These are phyloP conservation scores for Altica lythri DNA, from an alignment of 2,888 invertebrate genomes.

Conservation along the genomic window DNA sequence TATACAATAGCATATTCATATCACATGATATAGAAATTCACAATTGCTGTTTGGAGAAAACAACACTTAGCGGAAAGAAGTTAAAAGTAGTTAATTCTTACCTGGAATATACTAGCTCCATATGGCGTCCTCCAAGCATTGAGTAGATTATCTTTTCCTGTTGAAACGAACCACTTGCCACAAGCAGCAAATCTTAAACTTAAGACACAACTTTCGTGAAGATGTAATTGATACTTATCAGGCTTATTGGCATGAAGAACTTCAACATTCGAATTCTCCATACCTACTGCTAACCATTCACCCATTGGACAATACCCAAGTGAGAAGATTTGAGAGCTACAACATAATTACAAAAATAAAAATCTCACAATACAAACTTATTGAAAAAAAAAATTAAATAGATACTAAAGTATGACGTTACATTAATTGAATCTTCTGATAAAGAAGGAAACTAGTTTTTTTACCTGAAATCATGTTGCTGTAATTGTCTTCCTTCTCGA, in stretches of 20 bases:
- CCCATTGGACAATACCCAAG: slow-evolving; percentile 91
- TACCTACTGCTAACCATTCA: slow-evolving; percentile 96
- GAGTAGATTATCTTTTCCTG: slow-evolving; percentile 97
- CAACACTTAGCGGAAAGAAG: too few relatives aligned
- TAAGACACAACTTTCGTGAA: slow-evolving; percentile 96
- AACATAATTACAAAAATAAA: slow-evolving; percentile 3
- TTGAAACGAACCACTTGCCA: slow-evolving; percentile 99
- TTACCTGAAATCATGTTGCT: slow-evolving; percentile 84
- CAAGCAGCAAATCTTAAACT: slow-evolving; percentile 93
- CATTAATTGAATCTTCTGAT: too few relatives aligned
- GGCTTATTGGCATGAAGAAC: slow-evolving; percentile 88
- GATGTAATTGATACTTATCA: slow-evolving; percentile 93
- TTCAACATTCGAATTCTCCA: slow-evolving; percentile 98
- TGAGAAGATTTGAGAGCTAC: slow-evolving; percentile 82
- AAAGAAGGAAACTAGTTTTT: too few relatives aligned
- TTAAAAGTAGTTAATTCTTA: too few relatives aligned
- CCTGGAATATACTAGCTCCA: slow-evolving; percentile 98
- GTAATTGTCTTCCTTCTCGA: slow-evolving; percentile 87
- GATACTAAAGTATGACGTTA: too few relatives aligned
- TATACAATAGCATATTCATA: too few relatives aligned
- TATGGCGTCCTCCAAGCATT: slow-evolving; percentile 99
- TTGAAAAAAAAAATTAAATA: too few relatives aligned
- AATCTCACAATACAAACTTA: too few relatives aligned
- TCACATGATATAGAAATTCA: too few relatives aligned
- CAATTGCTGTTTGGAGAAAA: too few relatives aligned